A percentile compares a stretch with the other conserved stretches of the same genome.
These are phyloP conservation scores for Antennarius striatus DNA, from an alignment of 2,113 vertebrate genomes.

Conservation along the genomic window DNA sequence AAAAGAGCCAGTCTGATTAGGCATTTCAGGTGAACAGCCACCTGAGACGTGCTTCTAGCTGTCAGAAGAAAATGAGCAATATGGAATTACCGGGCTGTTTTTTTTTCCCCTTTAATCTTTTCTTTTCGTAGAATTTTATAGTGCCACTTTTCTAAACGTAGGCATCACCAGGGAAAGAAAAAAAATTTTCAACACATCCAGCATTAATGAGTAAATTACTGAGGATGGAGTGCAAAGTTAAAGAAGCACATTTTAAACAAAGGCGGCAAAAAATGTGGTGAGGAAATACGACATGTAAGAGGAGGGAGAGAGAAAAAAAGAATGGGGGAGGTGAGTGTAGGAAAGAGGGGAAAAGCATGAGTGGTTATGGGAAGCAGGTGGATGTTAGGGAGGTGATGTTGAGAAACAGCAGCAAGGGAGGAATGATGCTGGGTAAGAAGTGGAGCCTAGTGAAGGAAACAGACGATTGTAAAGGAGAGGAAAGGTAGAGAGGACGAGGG, in stretches of 20 bases:
- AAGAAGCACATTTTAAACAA: not conserved
- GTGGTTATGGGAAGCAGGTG: constrained; percentile 27
- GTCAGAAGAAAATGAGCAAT: constrained; percentile 48
- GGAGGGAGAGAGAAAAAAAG: not conserved
- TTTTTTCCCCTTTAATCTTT: constrained; percentile 28
- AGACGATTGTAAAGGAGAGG: constrained; percentile 37
- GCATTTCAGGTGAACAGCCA: constrained; percentile 16
- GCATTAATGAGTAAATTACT: not conserved
- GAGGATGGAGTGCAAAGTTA: constrained; percentile 3
- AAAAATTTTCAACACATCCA: too few relatives aligned
- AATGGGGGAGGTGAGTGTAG: not conserved
- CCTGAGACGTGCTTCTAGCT: constrained; percentile 38
- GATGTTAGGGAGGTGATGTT: constrained; percentile 11
- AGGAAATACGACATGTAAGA: not conserved
- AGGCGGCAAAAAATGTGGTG: constrained; percentile 14
- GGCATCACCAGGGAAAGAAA: constrained; percentile 2
- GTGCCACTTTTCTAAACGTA: constrained; percentile 26
- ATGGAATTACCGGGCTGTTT: constrained; percentile 13
- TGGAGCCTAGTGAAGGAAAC: constrained; percentile 34
- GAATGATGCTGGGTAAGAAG: constrained; percentile 11
- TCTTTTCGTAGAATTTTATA: constrained; percentile 16
- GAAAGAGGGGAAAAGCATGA: not conserved
- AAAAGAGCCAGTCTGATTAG: constrained; percentile 22
- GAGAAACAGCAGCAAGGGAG: constrained; percentile 29
- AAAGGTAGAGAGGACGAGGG: constrained; percentile 14